A percentile compares a stretch with the other conserved stretches of the same genome.
Evolutionary conservation across 2,888 invertebrate genomes (phyloP).

Genomic region (Alloplasta piceator): DNA sequence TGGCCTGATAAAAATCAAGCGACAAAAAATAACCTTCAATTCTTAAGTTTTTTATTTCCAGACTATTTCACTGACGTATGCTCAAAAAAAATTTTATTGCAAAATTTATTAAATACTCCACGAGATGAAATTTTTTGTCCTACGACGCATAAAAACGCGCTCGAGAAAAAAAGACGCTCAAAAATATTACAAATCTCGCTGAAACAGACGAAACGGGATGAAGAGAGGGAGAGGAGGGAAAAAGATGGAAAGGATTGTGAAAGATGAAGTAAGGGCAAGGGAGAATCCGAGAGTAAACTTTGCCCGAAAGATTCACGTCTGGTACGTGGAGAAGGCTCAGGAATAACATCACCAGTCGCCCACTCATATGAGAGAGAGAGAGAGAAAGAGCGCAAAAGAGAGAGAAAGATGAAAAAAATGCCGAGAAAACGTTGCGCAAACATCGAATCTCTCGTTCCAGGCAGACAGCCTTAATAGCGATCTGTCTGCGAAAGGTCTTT

Average conservation of each 20-base stretch:
- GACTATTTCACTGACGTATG: no score
- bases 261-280: background rate
- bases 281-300: background rate
- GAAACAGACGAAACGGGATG: no score
- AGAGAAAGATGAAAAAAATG: slow-evolving; percentile 19
- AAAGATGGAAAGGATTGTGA: no score
- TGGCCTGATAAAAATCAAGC: no score
- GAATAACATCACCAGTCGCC: slow-evolving; percentile 9
- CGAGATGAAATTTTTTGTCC: no score
- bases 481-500: background rate
- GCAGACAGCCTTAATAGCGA: no score
- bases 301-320: background rate
- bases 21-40: no score
- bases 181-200: no score
- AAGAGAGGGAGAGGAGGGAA: background rate
- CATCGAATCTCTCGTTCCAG: background rate
- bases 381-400: no score
- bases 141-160: no score
- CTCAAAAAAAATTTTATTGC: background rate
- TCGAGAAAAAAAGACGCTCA: no score
- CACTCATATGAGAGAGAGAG: background rate
- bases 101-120: background rate
- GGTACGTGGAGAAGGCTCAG: background rate
- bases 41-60: no score
- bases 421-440: slow-evolving; percentile 49